A percentile compares a stretch with the other conserved stretches of the same genome.
Conservation (phyloP, 2,113 vertebrate species). For the Lipotes vexillifer region DNA sequence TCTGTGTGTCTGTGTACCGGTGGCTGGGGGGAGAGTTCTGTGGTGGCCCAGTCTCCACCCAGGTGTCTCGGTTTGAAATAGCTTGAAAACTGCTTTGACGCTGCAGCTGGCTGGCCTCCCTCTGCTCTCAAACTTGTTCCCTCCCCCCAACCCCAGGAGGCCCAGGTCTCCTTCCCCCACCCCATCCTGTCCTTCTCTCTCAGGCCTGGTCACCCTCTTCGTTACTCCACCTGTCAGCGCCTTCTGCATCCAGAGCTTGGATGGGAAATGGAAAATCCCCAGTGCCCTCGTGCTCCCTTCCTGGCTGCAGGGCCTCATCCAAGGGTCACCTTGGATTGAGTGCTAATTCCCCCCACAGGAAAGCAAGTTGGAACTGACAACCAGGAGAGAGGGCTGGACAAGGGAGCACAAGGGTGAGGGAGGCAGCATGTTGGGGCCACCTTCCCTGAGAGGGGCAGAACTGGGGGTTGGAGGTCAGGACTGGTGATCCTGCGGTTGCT, state of each 20-base stretch:
- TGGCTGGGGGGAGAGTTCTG: neutral
- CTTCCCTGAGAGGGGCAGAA: neutral
- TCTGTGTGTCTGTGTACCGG: neutral
- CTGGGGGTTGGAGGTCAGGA: neutral
- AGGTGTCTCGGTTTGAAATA: neutral
- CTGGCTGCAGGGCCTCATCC: slow-evolving; percentile 27
- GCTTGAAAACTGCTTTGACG: neutral
- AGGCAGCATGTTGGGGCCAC: neutral
- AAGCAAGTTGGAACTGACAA: neutral
- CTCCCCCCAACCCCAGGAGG: neutral
- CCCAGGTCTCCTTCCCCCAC: neutral
- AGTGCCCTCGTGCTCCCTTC: slow-evolving; percentile 13
- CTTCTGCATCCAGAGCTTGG: slow-evolving; percentile 45
- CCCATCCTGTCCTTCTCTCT: neutral
- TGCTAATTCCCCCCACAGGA: slow-evolving; percentile 18
- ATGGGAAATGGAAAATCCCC: slow-evolving; percentile 69
- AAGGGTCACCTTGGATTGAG: slow-evolving; percentile 67
- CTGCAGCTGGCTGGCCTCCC: neutral
- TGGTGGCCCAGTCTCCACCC: neutral
- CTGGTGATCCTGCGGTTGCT: neutral
- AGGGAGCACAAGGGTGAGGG: neutral
- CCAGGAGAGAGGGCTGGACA: neutral
- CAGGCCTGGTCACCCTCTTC: neutral
- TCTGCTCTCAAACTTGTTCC: neutral
- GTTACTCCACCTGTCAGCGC: slow-evolving; percentile 33